Evolutionary conservation across 2,113 vertebrate genomes (phyloP).

Genomic region (Tympanuchus pallidicinctus): DNA sequence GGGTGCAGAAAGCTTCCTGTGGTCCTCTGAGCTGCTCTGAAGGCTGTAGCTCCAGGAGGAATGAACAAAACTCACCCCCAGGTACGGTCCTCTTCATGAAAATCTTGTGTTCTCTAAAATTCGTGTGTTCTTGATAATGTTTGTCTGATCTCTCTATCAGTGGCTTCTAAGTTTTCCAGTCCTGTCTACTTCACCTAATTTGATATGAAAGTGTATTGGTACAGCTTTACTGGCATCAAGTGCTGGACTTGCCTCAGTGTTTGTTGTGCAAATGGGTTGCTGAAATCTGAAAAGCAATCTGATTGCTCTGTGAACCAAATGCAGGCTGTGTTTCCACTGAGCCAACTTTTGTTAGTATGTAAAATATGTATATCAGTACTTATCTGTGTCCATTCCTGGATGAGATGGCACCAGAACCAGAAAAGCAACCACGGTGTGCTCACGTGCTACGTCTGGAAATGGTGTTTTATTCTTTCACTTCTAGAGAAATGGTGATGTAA

Average conservation of each 20-base stretch:
- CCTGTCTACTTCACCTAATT: neutral
- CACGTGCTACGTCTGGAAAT: neutral
- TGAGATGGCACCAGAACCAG: neutral
- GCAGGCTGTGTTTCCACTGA: fast-evolving
- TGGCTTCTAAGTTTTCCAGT: neutral
- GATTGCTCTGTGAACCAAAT: neutral
- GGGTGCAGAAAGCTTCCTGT: neutral
- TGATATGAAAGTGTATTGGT: neutral
- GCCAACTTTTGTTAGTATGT: neutral
- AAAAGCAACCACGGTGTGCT: neutral
- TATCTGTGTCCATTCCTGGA: neutral
- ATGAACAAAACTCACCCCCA: conserved; percentile 73
- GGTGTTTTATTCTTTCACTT: conserved; percentile 20
- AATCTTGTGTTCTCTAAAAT: neutral
- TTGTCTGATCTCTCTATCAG: neutral
- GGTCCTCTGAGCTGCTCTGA: neutral
- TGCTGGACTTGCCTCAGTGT: fast-evolving
- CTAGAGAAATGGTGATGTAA: conserved; percentile 33
- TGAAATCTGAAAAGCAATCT: neutral
- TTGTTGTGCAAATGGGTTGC: neutral
- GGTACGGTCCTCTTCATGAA: conserved; percentile 34
- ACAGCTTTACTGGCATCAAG: neutral
- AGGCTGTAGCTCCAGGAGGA: neutral
- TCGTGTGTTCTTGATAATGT: fast-evolving
- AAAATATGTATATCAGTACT: neutral